Evolutionary conservation across 2,113 vertebrate genomes (phyloP).

Genomic region (Corydoras maculifer): DNA sequence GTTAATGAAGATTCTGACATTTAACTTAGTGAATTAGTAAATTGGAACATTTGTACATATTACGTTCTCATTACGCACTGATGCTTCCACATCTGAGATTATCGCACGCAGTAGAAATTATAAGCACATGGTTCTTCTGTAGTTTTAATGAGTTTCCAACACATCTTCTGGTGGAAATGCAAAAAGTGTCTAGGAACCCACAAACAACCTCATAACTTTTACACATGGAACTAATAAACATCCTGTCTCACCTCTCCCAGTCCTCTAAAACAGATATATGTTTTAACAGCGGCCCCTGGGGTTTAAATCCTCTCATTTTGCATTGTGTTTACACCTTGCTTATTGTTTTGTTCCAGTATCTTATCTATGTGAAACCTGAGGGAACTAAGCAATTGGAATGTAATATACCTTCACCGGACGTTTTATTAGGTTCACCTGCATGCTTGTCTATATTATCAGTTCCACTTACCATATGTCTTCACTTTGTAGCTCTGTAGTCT

Average conservation of each 20-base stretch:
- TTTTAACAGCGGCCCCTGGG: neutral
- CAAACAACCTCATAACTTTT: neutral
- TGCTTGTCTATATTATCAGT: no score
- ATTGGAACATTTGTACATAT: neutral
- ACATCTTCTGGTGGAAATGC: neutral
- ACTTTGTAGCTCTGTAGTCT: no score
- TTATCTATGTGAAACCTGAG: no score
- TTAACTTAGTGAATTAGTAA: neutral
- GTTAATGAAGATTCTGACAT: neutral
- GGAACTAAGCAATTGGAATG: no score
- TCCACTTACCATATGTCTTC: no score
- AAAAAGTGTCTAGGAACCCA: neutral
- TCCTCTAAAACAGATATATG: neutral
- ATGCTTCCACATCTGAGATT: neutral
- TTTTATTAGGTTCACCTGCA: no score
- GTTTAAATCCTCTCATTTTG: neutral
- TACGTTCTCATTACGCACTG: no score
- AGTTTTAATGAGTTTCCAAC: neutral
- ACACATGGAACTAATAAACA: slow-evolving; percentile 17
- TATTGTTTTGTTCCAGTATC: no score
- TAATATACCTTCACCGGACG: no score
- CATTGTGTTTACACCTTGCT: no score
- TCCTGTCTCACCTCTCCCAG: neutral
- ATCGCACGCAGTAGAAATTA: neutral
- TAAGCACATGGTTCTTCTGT: neutral